Evolutionary conservation across 2,888 invertebrate species (phyloP).

Genomic region (Herminia tarsipennalis): DNA sequence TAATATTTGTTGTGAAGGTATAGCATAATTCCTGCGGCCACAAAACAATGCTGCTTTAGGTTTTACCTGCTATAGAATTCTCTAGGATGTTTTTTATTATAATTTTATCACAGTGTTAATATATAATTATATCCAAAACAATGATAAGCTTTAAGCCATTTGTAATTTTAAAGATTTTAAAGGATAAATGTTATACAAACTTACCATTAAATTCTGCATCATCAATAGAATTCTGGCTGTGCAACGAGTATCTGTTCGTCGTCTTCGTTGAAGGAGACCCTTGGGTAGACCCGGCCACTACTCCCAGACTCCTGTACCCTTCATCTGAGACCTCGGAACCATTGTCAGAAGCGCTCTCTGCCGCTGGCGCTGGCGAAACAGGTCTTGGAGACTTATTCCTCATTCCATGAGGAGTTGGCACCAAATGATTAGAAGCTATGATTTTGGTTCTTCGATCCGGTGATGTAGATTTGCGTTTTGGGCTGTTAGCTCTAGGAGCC

Average conservation of each 20-base stretch:
- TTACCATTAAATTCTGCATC: conserved; percentile 90
- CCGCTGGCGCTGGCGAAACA: conserved; percentile 84
- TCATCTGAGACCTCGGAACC: conserved; percentile 95
- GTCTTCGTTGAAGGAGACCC: conserved; percentile 81
- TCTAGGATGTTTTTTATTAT: too few species aligned
- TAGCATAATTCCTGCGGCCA: too few species aligned
- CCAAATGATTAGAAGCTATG: conserved; percentile 73
- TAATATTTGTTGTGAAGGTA: too few species aligned
- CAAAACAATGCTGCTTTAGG: too few species aligned
- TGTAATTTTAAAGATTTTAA: too few species aligned
- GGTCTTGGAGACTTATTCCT: conserved; percentile 77
- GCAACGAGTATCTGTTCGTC: conserved; percentile 87
- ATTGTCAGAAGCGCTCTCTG: conserved; percentile 90
- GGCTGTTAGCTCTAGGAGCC: conserved; percentile 64
- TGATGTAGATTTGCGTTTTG: conserved; percentile 73
- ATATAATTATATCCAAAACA: too few species aligned
- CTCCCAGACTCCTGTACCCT: conserved; percentile 92
- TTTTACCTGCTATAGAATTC: too few species aligned
- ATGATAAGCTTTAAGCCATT: too few species aligned
- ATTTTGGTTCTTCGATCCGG: conserved; percentile 75
- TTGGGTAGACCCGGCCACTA: conserved; percentile 84
- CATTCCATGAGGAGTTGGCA: conserved; percentile 78
- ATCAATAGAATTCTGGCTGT: conserved; percentile 90
- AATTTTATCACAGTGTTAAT: too few species aligned
- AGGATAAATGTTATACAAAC: conserved; percentile 36